A percentile compares a stretch with the other conserved stretches of the same genome.
Conservation (phyloP, 2,113 vertebrate genomes). For the Anhinga anhinga region DNA sequence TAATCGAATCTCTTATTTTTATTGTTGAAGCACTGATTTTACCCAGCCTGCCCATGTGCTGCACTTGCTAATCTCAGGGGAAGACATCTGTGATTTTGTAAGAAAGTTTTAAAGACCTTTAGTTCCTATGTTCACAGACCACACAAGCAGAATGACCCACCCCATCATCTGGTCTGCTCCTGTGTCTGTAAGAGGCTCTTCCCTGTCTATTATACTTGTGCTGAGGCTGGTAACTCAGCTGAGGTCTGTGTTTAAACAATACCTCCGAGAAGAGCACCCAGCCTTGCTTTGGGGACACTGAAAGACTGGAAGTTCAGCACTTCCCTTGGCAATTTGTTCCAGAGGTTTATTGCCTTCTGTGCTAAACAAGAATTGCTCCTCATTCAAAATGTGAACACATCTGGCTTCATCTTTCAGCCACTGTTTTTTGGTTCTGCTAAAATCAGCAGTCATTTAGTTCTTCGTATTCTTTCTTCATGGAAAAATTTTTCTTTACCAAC, state of each 20-base stretch:
- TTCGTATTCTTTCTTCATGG: background rate
- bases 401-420: background rate
- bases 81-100: background rate
- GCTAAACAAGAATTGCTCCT: background rate
- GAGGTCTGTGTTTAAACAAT: background rate
- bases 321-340: background rate
- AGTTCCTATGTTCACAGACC: background rate
- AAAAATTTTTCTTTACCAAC: background rate
- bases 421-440: background rate
- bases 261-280: background rate
- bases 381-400: background rate
- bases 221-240: background rate
- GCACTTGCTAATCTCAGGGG: background rate
- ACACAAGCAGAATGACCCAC: background rate
- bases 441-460: background rate
- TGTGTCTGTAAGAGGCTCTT: background rate
- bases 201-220: background rate
- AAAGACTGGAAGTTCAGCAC: background rate
- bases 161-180: background rate
- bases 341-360: background rate
- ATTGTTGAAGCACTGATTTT: slow-evolving; percentile 4
- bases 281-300: background rate
- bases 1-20: slow-evolving; percentile 27
- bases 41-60: background rate
- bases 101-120: background rate